These are phyloP conservation scores for Tichodroma muraria DNA, from an alignment of 2,113 vertebrate species.

Conservation along the genomic window DNA sequence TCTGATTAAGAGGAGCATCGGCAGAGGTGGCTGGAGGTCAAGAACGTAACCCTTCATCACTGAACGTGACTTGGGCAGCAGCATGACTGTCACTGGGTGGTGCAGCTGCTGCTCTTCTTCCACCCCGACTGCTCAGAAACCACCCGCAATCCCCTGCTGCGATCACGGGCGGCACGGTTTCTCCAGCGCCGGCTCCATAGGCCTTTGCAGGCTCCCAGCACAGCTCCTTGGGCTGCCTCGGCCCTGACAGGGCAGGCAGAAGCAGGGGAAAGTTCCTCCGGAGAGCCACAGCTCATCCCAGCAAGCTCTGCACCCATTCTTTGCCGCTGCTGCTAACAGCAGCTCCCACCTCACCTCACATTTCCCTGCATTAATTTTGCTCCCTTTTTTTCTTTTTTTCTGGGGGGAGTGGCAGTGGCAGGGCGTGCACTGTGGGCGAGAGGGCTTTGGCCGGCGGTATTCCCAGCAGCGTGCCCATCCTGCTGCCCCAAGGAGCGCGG, in stretches of 20 bases:
- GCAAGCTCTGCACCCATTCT: neutral
- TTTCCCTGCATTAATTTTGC: neutral
- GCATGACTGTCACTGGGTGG: too few species aligned
- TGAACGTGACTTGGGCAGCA: neutral
- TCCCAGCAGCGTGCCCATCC: neutral
- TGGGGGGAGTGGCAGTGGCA: fast-evolving
- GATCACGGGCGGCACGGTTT: fast-evolving
- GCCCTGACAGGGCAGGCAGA: neutral
- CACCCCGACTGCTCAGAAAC: neutral
- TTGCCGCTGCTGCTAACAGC: neutral
- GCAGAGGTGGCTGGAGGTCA: neutral
- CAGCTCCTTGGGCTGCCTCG: neutral
- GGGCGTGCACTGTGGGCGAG: fast-evolving
- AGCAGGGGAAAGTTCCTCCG: neutral
- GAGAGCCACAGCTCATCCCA: neutral
- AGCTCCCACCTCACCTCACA: neutral
- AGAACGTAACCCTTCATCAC: neutral
- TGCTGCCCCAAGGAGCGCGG: neutral
- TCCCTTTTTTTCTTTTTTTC: too few species aligned
- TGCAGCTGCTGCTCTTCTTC: neutral
- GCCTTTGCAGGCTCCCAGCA: neutral
- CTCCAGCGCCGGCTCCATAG: neutral
- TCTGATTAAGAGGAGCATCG: neutral
- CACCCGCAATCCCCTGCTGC: fast-evolving
- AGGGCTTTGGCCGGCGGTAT: neutral